Conservation (phyloP, 1,140 invertebrate genomes). For the Apis laboriosa region DNA sequence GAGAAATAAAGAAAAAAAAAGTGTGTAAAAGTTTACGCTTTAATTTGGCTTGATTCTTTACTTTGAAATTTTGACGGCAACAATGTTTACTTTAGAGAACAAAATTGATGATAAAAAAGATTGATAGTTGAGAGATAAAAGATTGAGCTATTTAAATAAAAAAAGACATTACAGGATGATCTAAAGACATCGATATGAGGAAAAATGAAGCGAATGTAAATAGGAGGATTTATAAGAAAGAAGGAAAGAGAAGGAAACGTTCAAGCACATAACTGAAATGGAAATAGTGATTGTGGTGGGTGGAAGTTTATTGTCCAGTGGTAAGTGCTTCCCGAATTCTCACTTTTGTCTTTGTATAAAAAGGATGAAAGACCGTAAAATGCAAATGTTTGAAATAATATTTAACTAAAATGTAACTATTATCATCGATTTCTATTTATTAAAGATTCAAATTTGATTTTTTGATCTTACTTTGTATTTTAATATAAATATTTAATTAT, state of each 20-base stretch:
- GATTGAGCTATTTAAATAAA: too few species aligned
- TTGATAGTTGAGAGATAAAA: too few species aligned
- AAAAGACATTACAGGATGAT: slow-evolving; percentile 2
- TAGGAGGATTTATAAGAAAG: slow-evolving; percentile 12
- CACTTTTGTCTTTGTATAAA: slow-evolving; percentile 36
- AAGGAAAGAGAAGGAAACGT: slow-evolving; percentile 47
- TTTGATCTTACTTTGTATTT: not conserved
- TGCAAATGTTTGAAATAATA: slow-evolving; percentile 60
- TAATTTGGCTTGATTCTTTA: too few species aligned
- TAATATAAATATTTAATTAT: not conserved
- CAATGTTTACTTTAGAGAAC: too few species aligned
- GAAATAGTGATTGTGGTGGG: slow-evolving; percentile 59
- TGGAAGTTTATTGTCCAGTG: slow-evolving; percentile 70
- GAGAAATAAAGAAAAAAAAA: too few species aligned
- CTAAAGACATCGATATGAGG: slow-evolving; percentile 33
- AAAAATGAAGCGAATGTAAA: slow-evolving; percentile 60
- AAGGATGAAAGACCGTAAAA: slow-evolving; percentile 55
- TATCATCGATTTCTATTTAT: too few species aligned
- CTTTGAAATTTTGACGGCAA: too few species aligned
- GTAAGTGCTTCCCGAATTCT: slow-evolving; percentile 73
- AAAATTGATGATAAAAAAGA: too few species aligned
- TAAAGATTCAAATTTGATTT: not conserved
- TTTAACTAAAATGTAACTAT: not conserved
- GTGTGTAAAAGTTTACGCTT: too few species aligned
- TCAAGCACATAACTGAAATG: slow-evolving; percentile 65